Base-by-base conservation (phyloP, 1,140 invertebrate genomes). In the Zaprionus capensis region DNA sequence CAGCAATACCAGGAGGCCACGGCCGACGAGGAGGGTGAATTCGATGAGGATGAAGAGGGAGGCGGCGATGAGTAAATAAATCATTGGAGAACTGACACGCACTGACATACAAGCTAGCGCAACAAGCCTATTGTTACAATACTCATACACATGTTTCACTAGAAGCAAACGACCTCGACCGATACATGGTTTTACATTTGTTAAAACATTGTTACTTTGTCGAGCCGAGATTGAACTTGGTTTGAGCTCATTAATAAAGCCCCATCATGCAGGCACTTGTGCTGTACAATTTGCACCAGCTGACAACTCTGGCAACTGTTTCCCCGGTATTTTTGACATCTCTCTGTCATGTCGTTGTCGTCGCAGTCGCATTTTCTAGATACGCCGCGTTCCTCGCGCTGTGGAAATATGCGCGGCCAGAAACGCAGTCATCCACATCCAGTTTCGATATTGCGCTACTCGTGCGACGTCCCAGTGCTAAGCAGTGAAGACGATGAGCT, bases 1-100 rank as follows among this genome's bases (percentile, higher is more conserved):
- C 97, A 98, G 91, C 97, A 98, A 91, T 98, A 98, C 93, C 97
- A 98, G 91, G 97, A 95, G 91, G 95, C 95, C 36, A 95, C 95
- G 41, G 95, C 95, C 74, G 95, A 96, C 81, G 95, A 96, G 85
- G 95, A 95, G 77, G 94, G 94, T 31, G 95, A 96, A 92, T 95
- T 95, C 86, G 95, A 95, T 80, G 95, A 96, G 83, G 95, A 95
- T 78, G 94, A 94, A 78, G 95, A 94, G 81, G 94, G 93, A 20
- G 93, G 91, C n/a, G 91, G 93, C 44, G 93, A 94, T 65, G 93
- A 93, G 72, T 94, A 93, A 51, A 22, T 12, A 7, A 11, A 17
- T 11, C 36, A 58, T 20, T 20, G n/a, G 12, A 22, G 14, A 41
- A 9, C 9, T 41, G 15, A 53, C 49, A 57, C 24, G 24, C 15